These are phyloP conservation scores for Elanoides forficatus DNA, from an alignment of 2,113 vertebrate species.

Conservation along the genomic window DNA sequence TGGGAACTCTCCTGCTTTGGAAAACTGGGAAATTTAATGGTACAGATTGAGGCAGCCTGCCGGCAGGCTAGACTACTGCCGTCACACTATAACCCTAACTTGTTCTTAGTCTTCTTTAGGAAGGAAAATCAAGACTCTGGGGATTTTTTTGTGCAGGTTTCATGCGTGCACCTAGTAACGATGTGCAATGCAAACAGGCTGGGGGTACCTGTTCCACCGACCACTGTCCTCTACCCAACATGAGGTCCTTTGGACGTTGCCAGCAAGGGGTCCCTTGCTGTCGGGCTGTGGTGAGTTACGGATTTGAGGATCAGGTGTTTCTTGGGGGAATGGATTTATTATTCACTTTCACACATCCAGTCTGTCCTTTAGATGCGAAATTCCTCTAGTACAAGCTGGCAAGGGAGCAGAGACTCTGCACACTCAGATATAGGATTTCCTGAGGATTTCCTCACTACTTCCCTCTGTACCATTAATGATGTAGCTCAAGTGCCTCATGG, in stretches of 20 bases:
- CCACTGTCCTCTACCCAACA: not conserved
- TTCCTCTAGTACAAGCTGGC: not conserved
- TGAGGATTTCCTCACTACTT: not conserved
- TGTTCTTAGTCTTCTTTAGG: not conserved
- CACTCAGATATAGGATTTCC: not conserved
- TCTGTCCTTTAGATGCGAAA: not conserved
- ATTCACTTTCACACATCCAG: not conserved
- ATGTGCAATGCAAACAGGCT: slow-evolving; percentile 15
- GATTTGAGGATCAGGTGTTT: not conserved
- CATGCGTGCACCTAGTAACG: slow-evolving; percentile 4
- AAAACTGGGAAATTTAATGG: not conserved
- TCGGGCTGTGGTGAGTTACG: slow-evolving; percentile 1
- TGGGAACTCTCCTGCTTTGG: not conserved
- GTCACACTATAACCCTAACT: too few relatives aligned
- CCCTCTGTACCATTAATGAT: not conserved
- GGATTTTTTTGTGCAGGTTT: not conserved
- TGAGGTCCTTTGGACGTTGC: not conserved
- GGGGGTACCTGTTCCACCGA: not conserved
- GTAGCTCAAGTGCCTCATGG: not conserved
- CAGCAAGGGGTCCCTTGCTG: slow-evolving; percentile 22
- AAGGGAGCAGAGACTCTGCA: not conserved
- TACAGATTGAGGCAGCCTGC: not conserved
- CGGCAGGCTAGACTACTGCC: not conserved
- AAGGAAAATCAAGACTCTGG: not conserved
- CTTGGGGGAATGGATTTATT: not conserved